Conservation (phyloP, 2,797 vertebrate genomes). For the Brachyalestes nurse region DNA sequence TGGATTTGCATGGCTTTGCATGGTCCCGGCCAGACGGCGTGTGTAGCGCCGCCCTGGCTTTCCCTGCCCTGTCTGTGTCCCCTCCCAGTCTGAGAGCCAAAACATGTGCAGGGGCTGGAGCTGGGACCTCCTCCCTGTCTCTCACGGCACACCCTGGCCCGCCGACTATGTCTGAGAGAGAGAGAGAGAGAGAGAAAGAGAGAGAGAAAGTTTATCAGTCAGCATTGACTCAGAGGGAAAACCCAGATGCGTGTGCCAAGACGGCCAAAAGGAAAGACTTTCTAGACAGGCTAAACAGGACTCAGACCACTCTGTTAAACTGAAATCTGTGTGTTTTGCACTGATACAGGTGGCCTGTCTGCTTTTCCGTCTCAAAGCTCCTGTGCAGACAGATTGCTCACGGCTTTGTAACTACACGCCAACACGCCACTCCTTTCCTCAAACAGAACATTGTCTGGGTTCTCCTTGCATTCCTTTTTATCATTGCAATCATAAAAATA, state of each 20-base stretch:
- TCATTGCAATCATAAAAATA: neutral
- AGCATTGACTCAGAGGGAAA: conserved; percentile 67
- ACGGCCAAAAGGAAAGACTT: conserved; percentile 54
- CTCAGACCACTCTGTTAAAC: conserved; percentile 47
- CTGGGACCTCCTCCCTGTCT: conserved; percentile 43
- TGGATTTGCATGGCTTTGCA: conserved; percentile 53
- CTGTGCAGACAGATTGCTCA: conserved; percentile 46
- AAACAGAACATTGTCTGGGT: conserved; percentile 31
- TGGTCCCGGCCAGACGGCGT: conserved; percentile 34
- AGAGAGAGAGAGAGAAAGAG: neutral
- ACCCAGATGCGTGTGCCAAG: conserved; percentile 57
- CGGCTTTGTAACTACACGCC: conserved; percentile 39
- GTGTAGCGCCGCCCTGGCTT: conserved; percentile 29
- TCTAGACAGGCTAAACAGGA: conserved; percentile 60
- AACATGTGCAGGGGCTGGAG: conserved; percentile 42
- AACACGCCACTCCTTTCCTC: conserved; percentile 33
- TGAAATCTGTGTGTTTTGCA: conserved; percentile 42
- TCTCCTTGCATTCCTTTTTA: conserved; percentile 37
- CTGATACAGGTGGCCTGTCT: conserved; percentile 39
- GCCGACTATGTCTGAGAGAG: conserved; percentile 37
- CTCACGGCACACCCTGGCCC: conserved; percentile 43
- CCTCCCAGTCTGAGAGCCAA: conserved; percentile 47
- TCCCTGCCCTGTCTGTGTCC: conserved; percentile 38
- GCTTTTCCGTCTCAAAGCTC: conserved; percentile 31
- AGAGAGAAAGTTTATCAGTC: conserved; percentile 59